Base-by-base conservation (phyloP, 2,113 vertebrate genomes). In the Cephalopterus ornatus region DNA sequence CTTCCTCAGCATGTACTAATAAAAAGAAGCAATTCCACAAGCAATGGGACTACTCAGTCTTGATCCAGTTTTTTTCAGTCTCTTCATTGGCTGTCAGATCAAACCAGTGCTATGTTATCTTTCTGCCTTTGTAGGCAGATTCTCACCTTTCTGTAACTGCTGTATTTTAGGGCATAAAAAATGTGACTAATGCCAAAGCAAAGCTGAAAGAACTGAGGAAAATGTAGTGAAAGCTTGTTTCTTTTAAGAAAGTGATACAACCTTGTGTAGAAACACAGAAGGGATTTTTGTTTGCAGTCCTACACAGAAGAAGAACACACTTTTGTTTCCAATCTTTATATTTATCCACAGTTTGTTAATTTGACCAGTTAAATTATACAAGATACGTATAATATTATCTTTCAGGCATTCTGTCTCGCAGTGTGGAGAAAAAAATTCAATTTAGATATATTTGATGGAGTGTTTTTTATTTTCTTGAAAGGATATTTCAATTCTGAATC, bases 231-330 rank as follows among this genome's bases (percentile, higher is more conserved):
- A 82, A 77, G 12, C 56, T 85, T 55, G 8, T 80, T 58, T 79
- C 50, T 70, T 68, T 82, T 77, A 66, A 82, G 53, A 35, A 73
- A 47, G 24, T 55, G 28, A 33, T 77, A 59, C 14, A 44, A 10
- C 8, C 8, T 53, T 63, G 21, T 80, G 12, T 71, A 56, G 39
- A 73, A 70, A 77, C 9, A 33, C 23, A 41, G 52, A 76, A 66
- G 0, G 4, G 18, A 35, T 87, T 81, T 92, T 72, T 83, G 19
- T 56, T 89, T 94, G 8, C 42, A 47, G 0, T 62, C 50, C 30
- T 66, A 28, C 14, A 24, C 1, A 10, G 52, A 71, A 10, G 21
- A 61, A 50, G 75, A 76, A 10, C 1, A 0, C 17, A 5, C 13
- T 59, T 81, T 50, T 63, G 9, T 85, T 74, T 83, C 50, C 27